A percentile compares a stretch with the other conserved stretches of the same genome.
Evolutionary conservation across 2,888 invertebrate genomes (phyloP).

Genomic region (Halictus ligatus): DNA sequence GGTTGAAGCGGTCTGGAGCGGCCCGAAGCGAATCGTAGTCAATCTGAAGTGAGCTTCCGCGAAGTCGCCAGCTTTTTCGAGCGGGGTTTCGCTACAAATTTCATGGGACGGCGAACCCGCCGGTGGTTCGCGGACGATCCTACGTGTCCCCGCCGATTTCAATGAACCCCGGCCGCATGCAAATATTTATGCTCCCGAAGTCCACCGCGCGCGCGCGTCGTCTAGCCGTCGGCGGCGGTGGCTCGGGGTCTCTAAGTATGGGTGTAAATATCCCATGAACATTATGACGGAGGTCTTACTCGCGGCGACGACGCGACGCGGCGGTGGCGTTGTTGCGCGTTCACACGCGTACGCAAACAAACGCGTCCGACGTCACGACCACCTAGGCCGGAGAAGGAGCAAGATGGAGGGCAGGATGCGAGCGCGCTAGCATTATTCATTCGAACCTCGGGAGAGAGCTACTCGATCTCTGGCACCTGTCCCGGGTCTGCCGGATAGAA

Average conservation of each 20-base stretch:
- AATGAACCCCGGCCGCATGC: slow-evolving; percentile 24
- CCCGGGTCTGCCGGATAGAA: slow-evolving; percentile 54
- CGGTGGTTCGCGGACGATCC: neutral
- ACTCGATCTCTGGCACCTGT: slow-evolving; percentile 65
- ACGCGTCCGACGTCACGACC: slow-evolving; percentile 19
- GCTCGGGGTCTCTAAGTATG: slow-evolving; percentile 16
- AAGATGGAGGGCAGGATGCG: neutral
- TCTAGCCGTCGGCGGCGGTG: neutral
- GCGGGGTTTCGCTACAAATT: neutral
- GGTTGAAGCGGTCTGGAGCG: slow-evolving; percentile 2
- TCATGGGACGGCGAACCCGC: neutral
- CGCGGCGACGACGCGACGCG: slow-evolving; percentile 13
- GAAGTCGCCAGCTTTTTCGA: neutral
- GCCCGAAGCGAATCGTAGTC: neutral
- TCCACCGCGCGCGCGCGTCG: slow-evolving; percentile 17
- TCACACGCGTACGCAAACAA: slow-evolving; percentile 20
- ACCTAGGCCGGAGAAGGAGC: neutral
- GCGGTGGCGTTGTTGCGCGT: slow-evolving; percentile 16
- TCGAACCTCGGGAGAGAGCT: slow-evolving; percentile 51
- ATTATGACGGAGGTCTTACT: slow-evolving; percentile 28
- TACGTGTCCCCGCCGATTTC: neutral
- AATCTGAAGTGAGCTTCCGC: neutral
- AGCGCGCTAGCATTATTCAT: slow-evolving; percentile 64
- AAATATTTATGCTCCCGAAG: slow-evolving; percentile 32
- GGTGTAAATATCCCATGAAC: slow-evolving; percentile 25